phyloP scores from a whole-genome alignment of 2,113 vertebrate species.

The Labrus mixtus region DNA sequence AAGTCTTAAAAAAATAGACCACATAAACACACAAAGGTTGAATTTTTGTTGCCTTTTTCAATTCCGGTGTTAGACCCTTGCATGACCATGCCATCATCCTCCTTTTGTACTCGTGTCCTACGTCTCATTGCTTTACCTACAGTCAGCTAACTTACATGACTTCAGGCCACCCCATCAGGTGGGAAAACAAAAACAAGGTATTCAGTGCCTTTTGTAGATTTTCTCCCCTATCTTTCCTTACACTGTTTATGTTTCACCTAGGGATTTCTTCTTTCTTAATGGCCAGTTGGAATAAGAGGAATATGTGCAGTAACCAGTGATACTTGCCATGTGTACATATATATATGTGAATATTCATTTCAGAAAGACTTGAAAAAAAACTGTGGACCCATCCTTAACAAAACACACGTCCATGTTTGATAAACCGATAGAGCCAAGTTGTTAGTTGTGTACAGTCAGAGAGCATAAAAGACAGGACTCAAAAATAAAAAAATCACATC shows the following conservation, averaged over 20 bases:
- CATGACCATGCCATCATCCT: too few relatives aligned
- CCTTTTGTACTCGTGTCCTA: too few relatives aligned
- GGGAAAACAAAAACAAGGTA: too few relatives aligned
- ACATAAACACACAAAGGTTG: not conserved
- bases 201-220: not conserved
- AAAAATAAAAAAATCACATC: constrained; percentile 2
- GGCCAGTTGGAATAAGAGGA: not conserved
- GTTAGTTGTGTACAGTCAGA: constrained; percentile 53
- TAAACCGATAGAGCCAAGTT: constrained; percentile 40
- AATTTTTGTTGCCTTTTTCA: too few relatives aligned
- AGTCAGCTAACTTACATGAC: not conserved
- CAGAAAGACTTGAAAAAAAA: not conserved
- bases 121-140: too few relatives aligned
- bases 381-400: constrained; percentile 38
- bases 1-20: not conserved
- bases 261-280: not conserved
- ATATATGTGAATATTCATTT: not conserved
- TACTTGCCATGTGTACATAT: not conserved
- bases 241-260: not conserved
- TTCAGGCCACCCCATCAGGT: not conserved
- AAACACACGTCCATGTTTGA: constrained; percentile 35
- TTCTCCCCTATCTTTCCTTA: not conserved
- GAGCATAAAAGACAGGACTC: constrained; percentile 21
- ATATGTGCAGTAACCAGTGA: not conserved
- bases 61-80: too few relatives aligned